Evolutionary conservation across 2,888 invertebrate species (phyloP), one percentile per base, ranked within the genome.

Genomic region (Mycalesis mineus): DNA sequence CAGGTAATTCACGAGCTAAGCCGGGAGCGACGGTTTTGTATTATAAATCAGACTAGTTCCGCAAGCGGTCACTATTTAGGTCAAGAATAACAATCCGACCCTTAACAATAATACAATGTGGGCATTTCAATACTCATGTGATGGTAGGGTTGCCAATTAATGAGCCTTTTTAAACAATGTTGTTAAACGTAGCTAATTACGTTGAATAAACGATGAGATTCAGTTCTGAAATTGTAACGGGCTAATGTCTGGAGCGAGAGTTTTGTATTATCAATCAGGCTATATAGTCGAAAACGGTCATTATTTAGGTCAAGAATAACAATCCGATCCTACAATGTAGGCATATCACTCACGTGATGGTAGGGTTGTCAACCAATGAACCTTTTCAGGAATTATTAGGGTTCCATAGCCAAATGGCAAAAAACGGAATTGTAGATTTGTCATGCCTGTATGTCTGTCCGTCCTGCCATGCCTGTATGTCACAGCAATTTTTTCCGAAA

Each of bases 291-390:
- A 37, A 28, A 47, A 31, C 33, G 45, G 33, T 55, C 39, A 51
- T 17, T 13, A 57, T 53, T 40, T 60, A 60, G 60, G 57, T 60
- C 52, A 57, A 57, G 53, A 49, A 51, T 41, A 55, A 52, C 59
- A 47, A 47, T 41, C 57, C 33, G 17, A 14, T 9, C 36, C 13
- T 22, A 57, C 49, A 57, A 54, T 57, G 45, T 13, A 57, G 40
- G 45, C 39, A 57, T 60, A 41, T 47, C 54, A 53, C 15, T 15
- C 45, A 57, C 15, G 29, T 51, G 29, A 13, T 9, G 13, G 7
- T 13, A 44, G 13, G 44, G 44, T 11, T 44, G 13, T 29, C 44
- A 29, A 7, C 2, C 7, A 9, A 7, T 9, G 9, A 33, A n/a
- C n/a, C 7, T 33, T 33, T 33, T 33, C 7, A 33, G n/a, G n/a